Conservation (phyloP, 2,113 vertebrate genomes). For the Pheucticus melanocephalus region DNA sequence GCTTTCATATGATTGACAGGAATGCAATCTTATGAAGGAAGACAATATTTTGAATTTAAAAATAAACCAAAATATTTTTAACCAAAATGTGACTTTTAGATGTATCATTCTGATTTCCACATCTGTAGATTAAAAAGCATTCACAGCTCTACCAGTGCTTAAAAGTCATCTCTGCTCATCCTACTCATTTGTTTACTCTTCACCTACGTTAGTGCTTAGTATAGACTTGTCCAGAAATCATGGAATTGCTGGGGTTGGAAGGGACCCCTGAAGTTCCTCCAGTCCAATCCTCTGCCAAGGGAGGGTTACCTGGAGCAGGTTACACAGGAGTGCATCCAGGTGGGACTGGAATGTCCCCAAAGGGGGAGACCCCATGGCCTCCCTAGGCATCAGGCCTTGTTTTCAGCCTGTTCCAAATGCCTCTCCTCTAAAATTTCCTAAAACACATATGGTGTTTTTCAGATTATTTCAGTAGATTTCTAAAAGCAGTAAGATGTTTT, state of each 20-base stretch:
- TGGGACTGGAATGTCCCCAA: neutral
- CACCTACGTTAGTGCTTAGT: accelerated
- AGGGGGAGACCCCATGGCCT: accelerated
- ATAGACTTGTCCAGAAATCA: neutral
- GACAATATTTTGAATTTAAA: neutral
- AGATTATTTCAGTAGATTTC: neutral
- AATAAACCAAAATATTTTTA: neutral
- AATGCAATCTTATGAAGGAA: neutral
- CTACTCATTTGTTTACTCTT: accelerated
- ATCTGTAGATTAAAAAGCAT: neutral
- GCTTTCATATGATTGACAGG: neutral
- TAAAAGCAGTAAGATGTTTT: neutral
- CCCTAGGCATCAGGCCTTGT: too few species aligned
- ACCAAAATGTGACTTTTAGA: neutral
- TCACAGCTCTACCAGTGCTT: neutral
- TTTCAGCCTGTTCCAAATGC: accelerated
- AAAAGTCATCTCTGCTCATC: neutral
- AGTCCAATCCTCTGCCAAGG: neutral
- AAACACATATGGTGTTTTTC: accelerated
- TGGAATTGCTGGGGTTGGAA: neutral
- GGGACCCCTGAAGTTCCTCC: too few species aligned
- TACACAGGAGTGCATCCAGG: neutral
- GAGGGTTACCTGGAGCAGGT: neutral
- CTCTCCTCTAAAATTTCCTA: neutral
- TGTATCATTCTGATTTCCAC: neutral